These are phyloP conservation scores for Phthorimaea operculella DNA, from an alignment of 1,140 invertebrate species.

Conservation along the genomic window DNA sequence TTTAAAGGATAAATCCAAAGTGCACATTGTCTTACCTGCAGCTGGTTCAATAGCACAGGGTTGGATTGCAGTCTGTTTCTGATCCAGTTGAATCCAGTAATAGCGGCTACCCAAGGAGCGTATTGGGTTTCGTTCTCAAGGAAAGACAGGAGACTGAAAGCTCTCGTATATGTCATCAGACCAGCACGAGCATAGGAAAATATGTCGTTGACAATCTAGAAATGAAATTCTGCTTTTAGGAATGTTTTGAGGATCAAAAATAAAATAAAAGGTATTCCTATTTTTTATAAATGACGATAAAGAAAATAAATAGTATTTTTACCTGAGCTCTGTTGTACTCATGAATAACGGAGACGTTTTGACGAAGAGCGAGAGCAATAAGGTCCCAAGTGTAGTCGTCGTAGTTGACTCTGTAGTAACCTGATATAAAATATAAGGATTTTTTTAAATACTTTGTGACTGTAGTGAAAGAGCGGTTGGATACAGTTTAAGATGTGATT, in stretches of 20 bases:
- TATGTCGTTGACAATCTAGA: constrained; percentile 79
- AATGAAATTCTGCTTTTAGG: neutral
- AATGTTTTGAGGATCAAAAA: no score
- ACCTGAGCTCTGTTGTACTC: constrained; percentile 16
- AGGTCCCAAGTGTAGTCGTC: constrained; percentile 75
- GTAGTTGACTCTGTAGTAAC: constrained; percentile 87
- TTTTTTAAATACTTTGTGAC: constrained; percentile 8
- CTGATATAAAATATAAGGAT: constrained; percentile 53
- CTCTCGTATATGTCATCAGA: constrained; percentile 59
- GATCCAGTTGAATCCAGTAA: constrained; percentile 64
- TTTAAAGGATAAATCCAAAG: neutral
- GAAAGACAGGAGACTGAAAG: constrained; percentile 71
- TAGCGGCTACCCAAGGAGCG: constrained; percentile 74
- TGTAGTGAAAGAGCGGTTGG: neutral
- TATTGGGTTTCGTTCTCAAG: constrained; percentile 72
- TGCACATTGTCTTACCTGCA: neutral
- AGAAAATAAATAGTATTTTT: constrained; percentile 14
- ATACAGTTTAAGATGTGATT: no score
- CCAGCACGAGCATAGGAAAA: constrained; percentile 72
- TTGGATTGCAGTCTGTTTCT: constrained; percentile 50
- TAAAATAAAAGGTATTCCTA: neutral
- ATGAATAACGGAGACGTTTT: constrained; percentile 24
- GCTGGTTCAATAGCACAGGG: constrained; percentile 8
- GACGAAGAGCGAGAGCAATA: constrained; percentile 66
- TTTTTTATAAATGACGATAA: neutral